Evolutionary conservation across 2,888 invertebrate species (phyloP).

Genomic region (Pimpla rufipes): DNA sequence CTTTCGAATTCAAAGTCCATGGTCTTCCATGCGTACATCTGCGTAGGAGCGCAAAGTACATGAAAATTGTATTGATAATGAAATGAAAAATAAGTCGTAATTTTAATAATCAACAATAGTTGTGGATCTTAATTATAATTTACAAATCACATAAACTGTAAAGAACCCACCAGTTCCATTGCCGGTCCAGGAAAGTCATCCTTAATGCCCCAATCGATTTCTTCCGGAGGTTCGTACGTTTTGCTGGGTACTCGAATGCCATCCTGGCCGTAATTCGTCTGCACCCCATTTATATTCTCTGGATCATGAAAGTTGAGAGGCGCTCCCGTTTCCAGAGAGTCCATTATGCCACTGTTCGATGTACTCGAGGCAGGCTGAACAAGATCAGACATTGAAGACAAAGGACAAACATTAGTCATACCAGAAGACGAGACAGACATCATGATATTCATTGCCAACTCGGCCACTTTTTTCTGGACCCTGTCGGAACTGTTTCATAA

Average conservation of each 20-base stretch:
- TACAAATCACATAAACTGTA: neutral
- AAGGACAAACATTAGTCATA: too few species aligned
- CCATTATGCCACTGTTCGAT: constrained; percentile 32
- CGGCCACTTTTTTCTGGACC: too few species aligned
- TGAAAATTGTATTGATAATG: constrained; percentile 3
- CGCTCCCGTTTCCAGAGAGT: constrained; percentile 50
- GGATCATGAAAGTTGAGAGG: constrained; percentile 39
- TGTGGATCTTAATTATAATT: neutral
- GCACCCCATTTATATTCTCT: constrained; percentile 42
- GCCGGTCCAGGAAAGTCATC: constrained; percentile 83
- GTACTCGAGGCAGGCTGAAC: constrained; percentile 52
- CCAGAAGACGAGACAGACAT: too few species aligned
- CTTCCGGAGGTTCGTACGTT: constrained; percentile 73
- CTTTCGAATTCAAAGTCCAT: constrained; percentile 91
- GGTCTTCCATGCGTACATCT: constrained; percentile 91
- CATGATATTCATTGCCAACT: too few species aligned
- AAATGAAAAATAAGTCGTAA: constrained; percentile 1
- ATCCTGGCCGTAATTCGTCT: constrained; percentile 55
- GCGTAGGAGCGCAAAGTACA: constrained; percentile 60
- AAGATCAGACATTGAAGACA: neutral
- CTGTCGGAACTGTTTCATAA: too few species aligned
- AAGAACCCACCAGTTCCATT: constrained; percentile 80
- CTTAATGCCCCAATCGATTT: constrained; percentile 66
- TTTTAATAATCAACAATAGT: constrained; percentile 1
- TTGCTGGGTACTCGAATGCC: constrained; percentile 69